These are phyloP conservation scores for Tachysurus fulvidraco DNA, from an alignment of 2,113 vertebrate genomes.

Conservation along the genomic window DNA sequence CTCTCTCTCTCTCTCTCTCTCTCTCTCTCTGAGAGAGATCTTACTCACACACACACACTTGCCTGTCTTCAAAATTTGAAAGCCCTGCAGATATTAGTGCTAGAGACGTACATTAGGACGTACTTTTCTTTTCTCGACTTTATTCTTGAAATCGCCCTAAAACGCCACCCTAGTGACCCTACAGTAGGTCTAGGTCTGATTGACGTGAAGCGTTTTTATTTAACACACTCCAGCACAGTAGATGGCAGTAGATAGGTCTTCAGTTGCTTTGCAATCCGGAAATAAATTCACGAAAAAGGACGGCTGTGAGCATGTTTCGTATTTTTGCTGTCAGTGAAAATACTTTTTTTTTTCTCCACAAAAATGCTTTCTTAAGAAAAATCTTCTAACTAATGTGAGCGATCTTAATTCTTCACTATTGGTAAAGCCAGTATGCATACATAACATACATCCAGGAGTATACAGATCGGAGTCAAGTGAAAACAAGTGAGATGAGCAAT, in stretches of 20 bases:
- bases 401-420: not conserved
- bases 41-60: no score
- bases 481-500: slow-evolving; percentile 15
- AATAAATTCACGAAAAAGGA: not conserved
- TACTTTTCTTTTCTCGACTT: no score
- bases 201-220: not conserved
- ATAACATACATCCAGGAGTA: not conserved
- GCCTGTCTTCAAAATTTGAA: no score
- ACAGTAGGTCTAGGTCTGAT: no score
- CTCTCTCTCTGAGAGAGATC: no score
- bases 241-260: not conserved
- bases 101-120: no score
- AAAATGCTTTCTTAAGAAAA: not conserved
- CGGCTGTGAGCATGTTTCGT: not conserved
- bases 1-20: no score
- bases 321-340: not conserved
- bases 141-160: no score
- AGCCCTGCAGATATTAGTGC: no score
- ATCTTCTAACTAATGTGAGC: not conserved
- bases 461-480: not conserved
- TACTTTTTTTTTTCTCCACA: not conserved
- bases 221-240: not conserved
- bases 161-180: no score
- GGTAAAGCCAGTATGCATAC: not conserved
- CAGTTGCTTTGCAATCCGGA: not conserved